Conservation (phyloP, 1,140 invertebrate species). For the Lasioglossum baleicum region DNA sequence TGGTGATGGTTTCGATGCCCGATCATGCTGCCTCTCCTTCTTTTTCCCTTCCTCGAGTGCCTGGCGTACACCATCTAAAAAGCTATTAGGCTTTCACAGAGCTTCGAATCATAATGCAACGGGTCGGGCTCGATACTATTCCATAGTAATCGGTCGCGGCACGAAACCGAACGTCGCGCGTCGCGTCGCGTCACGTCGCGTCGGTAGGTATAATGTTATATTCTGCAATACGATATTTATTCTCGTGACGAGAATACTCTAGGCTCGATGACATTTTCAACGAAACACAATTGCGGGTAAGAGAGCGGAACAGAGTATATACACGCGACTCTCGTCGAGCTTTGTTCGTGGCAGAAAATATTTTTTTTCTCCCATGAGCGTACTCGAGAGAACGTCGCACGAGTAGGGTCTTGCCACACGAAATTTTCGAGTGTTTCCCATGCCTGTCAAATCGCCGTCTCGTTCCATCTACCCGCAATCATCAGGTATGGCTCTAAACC, state of each 20-base stretch:
- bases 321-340: conserved; percentile 44
- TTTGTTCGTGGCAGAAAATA: conserved; percentile 43
- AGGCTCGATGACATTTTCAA: conserved; percentile 49
- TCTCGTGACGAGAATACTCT: conserved; percentile 44
- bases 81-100: conserved; percentile 25
- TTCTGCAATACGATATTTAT: conserved; percentile 45
- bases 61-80: not conserved
- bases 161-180: not conserved
- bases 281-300: conserved; percentile 36
- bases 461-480: conserved; percentile 39
- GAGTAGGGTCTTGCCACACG: conserved; percentile 33
- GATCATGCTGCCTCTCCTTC: not conserved
- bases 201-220: not conserved
- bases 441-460: conserved; percentile 63
- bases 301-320: conserved; percentile 1
- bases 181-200: not conserved
- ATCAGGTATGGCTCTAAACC: conserved; percentile 23
- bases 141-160: too few relatives aligned
- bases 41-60: not conserved
- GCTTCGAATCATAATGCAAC: conserved; percentile 3
- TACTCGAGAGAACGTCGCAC: conserved; percentile 47
- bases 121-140: conserved; percentile 8
- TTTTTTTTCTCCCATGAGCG: conserved; percentile 44
- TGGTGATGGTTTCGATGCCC: not conserved
- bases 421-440: conserved; percentile 70